Evolutionary conservation across 2,113 vertebrate species (phyloP), one percentile per base, ranked within the genome.

Genomic region (Natator depressus): DNA sequence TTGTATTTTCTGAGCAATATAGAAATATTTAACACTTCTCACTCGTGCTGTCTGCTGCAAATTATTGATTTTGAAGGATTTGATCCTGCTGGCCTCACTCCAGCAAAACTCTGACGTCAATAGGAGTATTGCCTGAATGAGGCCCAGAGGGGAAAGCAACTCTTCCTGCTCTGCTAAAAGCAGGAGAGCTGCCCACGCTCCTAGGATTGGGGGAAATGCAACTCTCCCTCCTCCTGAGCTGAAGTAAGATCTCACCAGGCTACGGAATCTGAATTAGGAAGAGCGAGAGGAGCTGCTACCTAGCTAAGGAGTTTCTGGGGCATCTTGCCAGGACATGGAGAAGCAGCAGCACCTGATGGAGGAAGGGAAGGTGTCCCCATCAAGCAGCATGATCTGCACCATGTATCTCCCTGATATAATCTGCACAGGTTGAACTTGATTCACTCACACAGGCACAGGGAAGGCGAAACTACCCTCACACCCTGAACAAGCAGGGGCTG

Each of bases 21-120:
- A 89, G 79, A 87, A 90, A 92, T 85, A 87, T 16, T 78, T 81
- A 95, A 85, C 82, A 88, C 57, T 72, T 38, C 55, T 86, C 72
- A 42, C n/a, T 91, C 35, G 89, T 54, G 59, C 25, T 65, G 47
- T 35, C 13, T 78, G 75, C 42, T 13, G 12, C 75, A 78, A 6
- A 27, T 47, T 27, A 78, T 78, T 47, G 25, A 78, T 78, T 47
- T 11, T 83, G 53, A 27, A 42, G 55, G 38, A 55, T 47, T 2
- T 1, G 0, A 89, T 78, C 72, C n/a, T 79, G 49, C 53, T 91
- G 50, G 86, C 16, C 75, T 82, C 42, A 20, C 10, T 91, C 49
- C 82, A 75, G 24, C 53, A 84, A 85, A 94, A 84, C 49, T 7
- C 78, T 22, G n/a, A 19, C 51, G 27, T 84, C 75, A 88, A 50